Base-by-base conservation (phyloP, 1,140 invertebrate genomes). In the Drosophila repletoides region DNA sequence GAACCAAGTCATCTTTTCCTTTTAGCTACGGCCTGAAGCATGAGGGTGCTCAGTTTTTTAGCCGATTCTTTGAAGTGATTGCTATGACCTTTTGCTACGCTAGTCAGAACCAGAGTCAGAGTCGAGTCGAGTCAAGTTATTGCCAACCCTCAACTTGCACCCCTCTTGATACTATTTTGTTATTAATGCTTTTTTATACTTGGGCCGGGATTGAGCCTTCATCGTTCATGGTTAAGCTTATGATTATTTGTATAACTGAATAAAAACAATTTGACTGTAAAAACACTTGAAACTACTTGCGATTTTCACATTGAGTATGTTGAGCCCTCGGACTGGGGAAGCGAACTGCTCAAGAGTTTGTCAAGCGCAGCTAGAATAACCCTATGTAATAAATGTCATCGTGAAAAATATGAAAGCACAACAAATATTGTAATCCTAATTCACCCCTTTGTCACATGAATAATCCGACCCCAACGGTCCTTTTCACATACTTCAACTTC, bases 231-330 rank as follows among this genome's bases (percentile, higher is more conserved):
- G 64, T 56, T 56, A 26, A 31, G 60, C 61, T 74, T 69, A 66
- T 68, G 58, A 84, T 77, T 83, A 71, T 83, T 83, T 83, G 66
- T 79, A 38, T 69, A 86, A 86, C 59, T 76, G 76, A 86, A 86
- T 76, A 86, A 86, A 86, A 87, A 87, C 81, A 81, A 81, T 87
- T 86, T 81, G 72, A 86, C 81, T 80, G 81, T 76, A 67, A 86
- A 87, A 81, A 87, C 74, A 86, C 81, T 86, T 80, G 81, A 86
- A 81, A 76, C 69, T 81, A 36, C 69, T 87, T 73, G 56, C 45
- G 59, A 81, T 75, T 87, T 80, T 87, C 64, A 41, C 72, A 73
- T 77, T 33, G 58, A 64, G 33, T 12, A n/a, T n/a, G n/a, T n/a
- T n/a, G n/a, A n/a, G n/a, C 5, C 28, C 10, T 33, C 53, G 26